Evolutionary conservation across 2,113 vertebrate genomes (phyloP).

Genomic region (Atherinomorus stipes): DNA sequence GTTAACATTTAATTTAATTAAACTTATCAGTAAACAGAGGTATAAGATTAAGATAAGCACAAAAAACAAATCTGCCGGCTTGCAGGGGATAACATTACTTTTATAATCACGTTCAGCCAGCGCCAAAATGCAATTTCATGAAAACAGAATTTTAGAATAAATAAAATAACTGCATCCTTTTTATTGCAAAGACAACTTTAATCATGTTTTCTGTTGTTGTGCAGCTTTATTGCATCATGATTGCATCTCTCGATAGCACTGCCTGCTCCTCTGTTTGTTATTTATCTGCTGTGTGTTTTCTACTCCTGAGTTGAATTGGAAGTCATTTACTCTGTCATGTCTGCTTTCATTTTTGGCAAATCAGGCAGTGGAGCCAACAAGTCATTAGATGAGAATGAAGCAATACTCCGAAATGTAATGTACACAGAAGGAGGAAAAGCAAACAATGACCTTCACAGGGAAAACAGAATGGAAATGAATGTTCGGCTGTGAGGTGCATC

Average conservation of each 20-base stretch:
- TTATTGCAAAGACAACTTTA: conserved; percentile 64
- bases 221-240: conserved; percentile 72
- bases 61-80: conserved; percentile 4
- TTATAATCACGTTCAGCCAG: conserved; percentile 14
- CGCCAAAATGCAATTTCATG: conserved; percentile 35
- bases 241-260: conserved; percentile 69
- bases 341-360: conserved; percentile 77
- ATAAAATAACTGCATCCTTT: conserved; percentile 40
- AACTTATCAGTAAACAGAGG: background rate
- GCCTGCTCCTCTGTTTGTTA: conserved; percentile 62
- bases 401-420: conserved; percentile 80
- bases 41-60: background rate
- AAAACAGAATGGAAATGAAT: conserved; percentile 61
- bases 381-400: conserved; percentile 78
- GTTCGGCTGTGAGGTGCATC: conserved; percentile 39
- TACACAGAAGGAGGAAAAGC: conserved; percentile 64
- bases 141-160: conserved; percentile 45
- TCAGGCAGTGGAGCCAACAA: conserved; percentile 73
- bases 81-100: conserved; percentile 14
- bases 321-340: conserved; percentile 78
- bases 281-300: conserved; percentile 57
- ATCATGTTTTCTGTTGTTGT: conserved; percentile 59
- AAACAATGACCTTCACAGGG: conserved; percentile 68
- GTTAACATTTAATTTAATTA: background rate
- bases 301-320: conserved; percentile 66